Base-by-base conservation (phyloP, 1,140 invertebrate species). In the Drosophila oshimai region DNA sequence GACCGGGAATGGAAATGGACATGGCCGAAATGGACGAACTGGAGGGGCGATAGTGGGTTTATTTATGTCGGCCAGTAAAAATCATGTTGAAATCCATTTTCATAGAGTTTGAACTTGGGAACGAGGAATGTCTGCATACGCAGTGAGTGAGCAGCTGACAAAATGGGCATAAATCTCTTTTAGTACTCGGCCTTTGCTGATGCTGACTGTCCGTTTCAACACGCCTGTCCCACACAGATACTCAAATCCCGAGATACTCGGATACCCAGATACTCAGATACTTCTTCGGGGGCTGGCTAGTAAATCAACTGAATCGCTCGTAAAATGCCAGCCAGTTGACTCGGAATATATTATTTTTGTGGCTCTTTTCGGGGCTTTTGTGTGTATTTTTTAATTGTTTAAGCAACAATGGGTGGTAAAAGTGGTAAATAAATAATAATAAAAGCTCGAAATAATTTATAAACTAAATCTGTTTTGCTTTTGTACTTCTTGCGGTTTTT, bases 341-440 rank as follows among this genome's bases (percentile, higher is more conserved):
- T 73, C 36, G 50, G 58, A 70, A 65, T 65, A 65, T 69, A 44
- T 69, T 74, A 54, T 71, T 79, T 58, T 34, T 53, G 29, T 46
- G 51, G 51, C 53, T 60, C 13, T 60, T 73, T 39, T 70, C 50
- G 64, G 24, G 37, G 28, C 42, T 61, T 54, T 44, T 34, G 50
- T 64, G 24, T 76, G 55, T 74, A 53, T 64, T 72, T 51, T 78
- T 89, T 84, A 87, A 89, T 89, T 89, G 69, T 89, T 81, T 78
- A 69, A 79, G 49, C 83, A 89, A 89, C 87, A 89, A 89, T 89
- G 77, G 87, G 87, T 79, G 87, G 81, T 89, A 88, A 89, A 81
- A 65, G 46, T 75, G 67, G 58, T 80, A 80, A 86, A 87, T 87
- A 87, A 84, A 87, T 84, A 86, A 80, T 79, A 79, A 86, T 86